Conservation (phyloP, 2,113 vertebrate species). For the Sinocyclocheilus grahami region DNA sequence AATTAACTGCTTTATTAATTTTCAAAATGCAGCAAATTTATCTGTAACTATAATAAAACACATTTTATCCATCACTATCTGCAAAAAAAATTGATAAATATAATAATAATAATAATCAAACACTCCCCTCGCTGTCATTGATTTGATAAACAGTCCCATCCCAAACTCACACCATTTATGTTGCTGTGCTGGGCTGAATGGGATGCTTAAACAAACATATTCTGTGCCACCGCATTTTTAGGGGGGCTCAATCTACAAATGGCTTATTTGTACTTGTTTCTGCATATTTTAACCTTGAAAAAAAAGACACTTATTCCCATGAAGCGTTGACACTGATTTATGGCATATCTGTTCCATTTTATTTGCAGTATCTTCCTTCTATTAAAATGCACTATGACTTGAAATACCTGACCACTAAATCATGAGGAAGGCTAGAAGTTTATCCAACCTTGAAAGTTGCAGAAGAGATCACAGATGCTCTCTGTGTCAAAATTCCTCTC, state of each 20-base stretch:
- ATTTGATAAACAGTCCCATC: background rate
- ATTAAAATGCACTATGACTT: background rate
- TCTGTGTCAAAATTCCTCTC: constrained; percentile 63
- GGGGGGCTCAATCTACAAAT: background rate
- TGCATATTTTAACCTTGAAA: background rate
- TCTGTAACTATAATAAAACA: background rate
- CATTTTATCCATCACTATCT: background rate
- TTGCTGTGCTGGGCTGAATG: background rate
- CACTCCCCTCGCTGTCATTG: background rate
- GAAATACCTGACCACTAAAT: constrained; percentile 25
- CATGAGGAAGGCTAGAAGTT: background rate
- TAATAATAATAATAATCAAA: background rate
- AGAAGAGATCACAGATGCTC: background rate
- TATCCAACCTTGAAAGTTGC: constrained; percentile 33
- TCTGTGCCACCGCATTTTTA: background rate
- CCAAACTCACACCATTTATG: no score
- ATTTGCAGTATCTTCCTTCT: background rate
- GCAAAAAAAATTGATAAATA: background rate
- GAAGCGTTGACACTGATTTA: constrained; percentile 19
- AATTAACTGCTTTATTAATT: no score
- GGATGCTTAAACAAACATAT: background rate
- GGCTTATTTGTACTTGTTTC: background rate
- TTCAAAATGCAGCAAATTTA: no score
- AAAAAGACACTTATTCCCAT: constrained; percentile 3
- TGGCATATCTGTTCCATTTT: background rate